Evolutionary conservation across 2,888 invertebrate species (phyloP).

Genomic region (Bombylius major): DNA sequence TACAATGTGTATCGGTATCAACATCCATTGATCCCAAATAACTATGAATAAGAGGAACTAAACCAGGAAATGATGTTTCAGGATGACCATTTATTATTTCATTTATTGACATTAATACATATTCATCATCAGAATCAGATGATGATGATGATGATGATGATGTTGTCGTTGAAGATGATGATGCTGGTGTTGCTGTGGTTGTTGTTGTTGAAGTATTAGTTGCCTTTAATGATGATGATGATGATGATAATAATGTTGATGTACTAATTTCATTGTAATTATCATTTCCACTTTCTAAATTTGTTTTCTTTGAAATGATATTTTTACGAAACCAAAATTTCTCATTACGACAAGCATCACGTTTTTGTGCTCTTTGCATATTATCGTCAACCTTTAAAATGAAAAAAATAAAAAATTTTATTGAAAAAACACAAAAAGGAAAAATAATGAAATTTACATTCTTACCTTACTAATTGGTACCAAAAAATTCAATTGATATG

Average conservation of each 20-base stretch:
- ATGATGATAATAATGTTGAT: no score
- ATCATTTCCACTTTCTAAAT: background rate
- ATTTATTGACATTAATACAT: conserved; percentile 75
- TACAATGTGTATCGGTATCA: conserved; percentile 96
- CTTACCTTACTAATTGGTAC: conserved; percentile 91
- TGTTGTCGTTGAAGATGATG: background rate
- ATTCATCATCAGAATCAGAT: conserved; percentile 39
- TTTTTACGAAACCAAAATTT: conserved; percentile 77
- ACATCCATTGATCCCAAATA: conserved; percentile 93
- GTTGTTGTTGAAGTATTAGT: conserved; percentile 5
- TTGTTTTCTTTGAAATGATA: conserved; percentile 6
- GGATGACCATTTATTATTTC: conserved; percentile 90
- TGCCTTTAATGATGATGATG: no score
- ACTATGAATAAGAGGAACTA: conserved; percentile 86
- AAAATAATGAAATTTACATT: background rate
- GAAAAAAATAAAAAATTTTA: background rate
- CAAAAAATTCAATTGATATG: conserved; percentile 89
- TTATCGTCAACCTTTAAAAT: conserved; percentile 72
- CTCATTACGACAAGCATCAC: conserved; percentile 69
- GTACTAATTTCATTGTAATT: no score
- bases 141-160: background rate
- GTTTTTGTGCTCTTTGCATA: conserved; percentile 88
- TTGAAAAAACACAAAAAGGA: background rate
- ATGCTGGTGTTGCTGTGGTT: conserved; percentile 4
- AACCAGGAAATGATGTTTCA: conserved; percentile 67